Base-by-base conservation (phyloP, 64 coral and sea anemone genomes). In the Hydrozoanthus tunicans region DNA sequence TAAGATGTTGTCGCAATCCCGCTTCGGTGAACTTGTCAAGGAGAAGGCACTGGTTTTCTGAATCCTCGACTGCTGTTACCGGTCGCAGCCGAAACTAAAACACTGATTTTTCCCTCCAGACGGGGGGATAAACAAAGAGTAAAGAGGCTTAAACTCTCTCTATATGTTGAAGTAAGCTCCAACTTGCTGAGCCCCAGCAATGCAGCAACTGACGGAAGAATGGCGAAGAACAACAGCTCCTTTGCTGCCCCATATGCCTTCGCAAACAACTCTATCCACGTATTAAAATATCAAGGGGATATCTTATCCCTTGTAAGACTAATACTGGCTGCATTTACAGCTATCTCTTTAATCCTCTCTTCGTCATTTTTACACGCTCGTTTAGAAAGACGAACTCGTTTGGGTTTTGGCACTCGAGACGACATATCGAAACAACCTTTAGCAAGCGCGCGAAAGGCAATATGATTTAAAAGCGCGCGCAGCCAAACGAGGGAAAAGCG, bases 1-100 rank as follows among this genome's bases (percentile, higher is more conserved):
- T 74, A 3, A 93, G 15, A 27, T 93, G 91, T 54, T 83, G 53
- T 12, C 55, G n/a, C 12, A 83, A 70, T 1, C 90, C 90, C 62
- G 65, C 66, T 7, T 83, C 58, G 6, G 90, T 92, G 67, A 92
- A 83, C 43, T 92, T 92, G 63, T 92, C 90, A 1, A 89, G 56
- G 6, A 92, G 20, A 11, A 92, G 27, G 64, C 68, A 76, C 20
- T 53, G 58, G 7, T 51, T 73, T 5, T 64, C 6, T 0, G 7
- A 54, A 7, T 75, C 13, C 69, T 83, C 58, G 6, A 83, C 79
- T 6, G 60, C 24, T 55, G 79, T 70, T 25, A 92, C 43, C 5
- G 90, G 90, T 83, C 83, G 58, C 90, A 82, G 14, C 79, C 90
- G 32, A 82, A 83, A 25, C 64, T 59, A 58, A 76, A 83, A 20